Percentiles rank a stretch among this genome's conserved stretches.
These are phyloP conservation scores for Xenopus petersii DNA, from an alignment of 2,797 vertebrate species.

Conservation along the genomic window DNA sequence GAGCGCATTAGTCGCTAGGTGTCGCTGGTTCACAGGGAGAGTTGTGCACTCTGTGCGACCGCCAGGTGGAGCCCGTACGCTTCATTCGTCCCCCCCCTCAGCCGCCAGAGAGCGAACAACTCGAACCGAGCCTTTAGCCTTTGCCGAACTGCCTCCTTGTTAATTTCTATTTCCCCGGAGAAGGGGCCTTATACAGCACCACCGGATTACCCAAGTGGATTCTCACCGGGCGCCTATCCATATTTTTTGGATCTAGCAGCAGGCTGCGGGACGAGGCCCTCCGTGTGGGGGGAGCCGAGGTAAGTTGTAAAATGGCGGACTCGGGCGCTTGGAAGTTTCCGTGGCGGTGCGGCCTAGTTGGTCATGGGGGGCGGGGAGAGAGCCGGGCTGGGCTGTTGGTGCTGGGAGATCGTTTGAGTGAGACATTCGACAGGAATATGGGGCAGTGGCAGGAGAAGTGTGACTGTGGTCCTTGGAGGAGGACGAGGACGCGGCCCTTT, in stretches of 20 bases:
- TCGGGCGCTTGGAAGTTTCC: constrained; percentile 89
- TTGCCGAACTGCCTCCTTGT: constrained; percentile 65
- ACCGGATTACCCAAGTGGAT: not conserved
- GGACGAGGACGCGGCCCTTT: constrained; percentile 38
- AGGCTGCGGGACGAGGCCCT: constrained; percentile 50
- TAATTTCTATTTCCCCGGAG: not conserved
- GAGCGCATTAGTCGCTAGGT: constrained; percentile 61
- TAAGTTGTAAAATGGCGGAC: constrained; percentile 98
- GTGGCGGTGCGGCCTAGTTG: constrained; percentile 70
- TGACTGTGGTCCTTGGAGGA: constrained; percentile 48
- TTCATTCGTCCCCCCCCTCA: constrained; percentile 76
- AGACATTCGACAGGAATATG: constrained; percentile 79
- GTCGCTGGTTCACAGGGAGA: constrained; percentile 64
- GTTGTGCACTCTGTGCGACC: constrained; percentile 64
- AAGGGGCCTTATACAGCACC: not conserved
- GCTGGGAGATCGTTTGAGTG: not conserved
- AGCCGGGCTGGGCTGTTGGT: not conserved
- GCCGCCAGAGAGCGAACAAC: constrained; percentile 94
- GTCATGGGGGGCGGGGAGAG: constrained; percentile 62
- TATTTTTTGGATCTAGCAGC: constrained; percentile 4
- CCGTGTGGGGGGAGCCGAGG: constrained; percentile 66
- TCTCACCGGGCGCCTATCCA: not conserved
- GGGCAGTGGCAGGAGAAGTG: constrained; percentile 61
- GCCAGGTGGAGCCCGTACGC: constrained; percentile 93
- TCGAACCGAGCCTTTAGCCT: constrained; percentile 78